Conservation (phyloP, 2,797 vertebrate species). For the Enteromius paludinosus region DNA sequence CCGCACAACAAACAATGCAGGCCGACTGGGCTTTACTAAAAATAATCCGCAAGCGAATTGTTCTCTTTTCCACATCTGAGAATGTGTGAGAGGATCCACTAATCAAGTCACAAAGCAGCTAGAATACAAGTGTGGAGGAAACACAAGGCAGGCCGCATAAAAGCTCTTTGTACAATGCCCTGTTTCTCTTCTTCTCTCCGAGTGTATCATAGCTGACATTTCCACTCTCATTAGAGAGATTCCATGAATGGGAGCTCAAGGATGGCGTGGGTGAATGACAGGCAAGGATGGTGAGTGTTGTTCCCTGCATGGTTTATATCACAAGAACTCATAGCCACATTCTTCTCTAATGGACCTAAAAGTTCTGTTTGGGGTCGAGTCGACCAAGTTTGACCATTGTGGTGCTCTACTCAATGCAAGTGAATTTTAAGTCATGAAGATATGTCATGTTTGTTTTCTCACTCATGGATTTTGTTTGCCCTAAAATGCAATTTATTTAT, state of each 20-base stretch:
- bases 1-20: slow-evolving; percentile 74
- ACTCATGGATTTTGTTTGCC: neutral
- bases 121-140: slow-evolving; percentile 80
- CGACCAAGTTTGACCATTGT: neutral
- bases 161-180: slow-evolving; percentile 76
- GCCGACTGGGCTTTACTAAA: slow-evolving; percentile 75
- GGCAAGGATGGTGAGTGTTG: slow-evolving; percentile 42
- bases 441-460: neutral
- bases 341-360: slow-evolving; percentile 47
- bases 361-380: slow-evolving; percentile 3
- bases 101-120: slow-evolving; percentile 87
- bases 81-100: slow-evolving; percentile 85
- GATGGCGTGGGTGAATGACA: slow-evolving; percentile 50
- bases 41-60: slow-evolving; percentile 84
- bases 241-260: slow-evolving; percentile 78
- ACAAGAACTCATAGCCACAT: slow-evolving; percentile 27
- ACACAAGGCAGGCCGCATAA: slow-evolving; percentile 66
- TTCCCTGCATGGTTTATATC: slow-evolving; percentile 57
- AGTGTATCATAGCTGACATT: slow-evolving; percentile 78
- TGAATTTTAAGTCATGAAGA: neutral
- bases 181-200: slow-evolving; percentile 76
- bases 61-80: slow-evolving; percentile 73
- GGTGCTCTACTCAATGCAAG: neutral
- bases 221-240: slow-evolving; percentile 76
- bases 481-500: neutral